A percentile compares a stretch with the other conserved stretches of the same genome.
These are phyloP conservation scores for Geotrupes spiniger DNA, from an alignment of 2,888 invertebrate genomes.

Conservation along the genomic window DNA sequence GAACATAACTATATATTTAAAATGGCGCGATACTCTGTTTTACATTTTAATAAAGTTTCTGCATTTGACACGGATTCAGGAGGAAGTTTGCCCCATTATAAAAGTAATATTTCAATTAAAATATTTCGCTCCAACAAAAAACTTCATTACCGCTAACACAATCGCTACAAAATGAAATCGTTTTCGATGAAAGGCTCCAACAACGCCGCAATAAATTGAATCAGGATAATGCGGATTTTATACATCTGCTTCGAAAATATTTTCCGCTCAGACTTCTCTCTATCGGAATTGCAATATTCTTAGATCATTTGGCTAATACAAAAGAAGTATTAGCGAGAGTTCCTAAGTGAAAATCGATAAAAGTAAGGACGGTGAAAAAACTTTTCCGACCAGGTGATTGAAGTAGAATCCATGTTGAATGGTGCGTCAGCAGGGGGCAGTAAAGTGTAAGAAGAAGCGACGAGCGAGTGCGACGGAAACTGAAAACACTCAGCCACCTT, in stretches of 20 bases:
- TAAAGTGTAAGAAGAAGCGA: conserved; percentile 5
- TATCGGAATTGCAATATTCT: conserved; percentile 1
- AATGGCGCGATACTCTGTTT: background rate
- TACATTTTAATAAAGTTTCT: background rate
- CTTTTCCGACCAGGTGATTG: conserved; percentile 4
- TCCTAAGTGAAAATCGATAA: conserved; percentile 15
- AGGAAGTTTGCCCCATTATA: background rate
- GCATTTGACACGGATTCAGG: background rate
- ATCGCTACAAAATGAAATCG: background rate
- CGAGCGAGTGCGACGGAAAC: conserved; percentile 4
- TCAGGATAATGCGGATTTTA: background rate
- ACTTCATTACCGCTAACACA: conserved; percentile 3
- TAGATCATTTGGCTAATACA: conserved; percentile 12
- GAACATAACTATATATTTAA: conserved; percentile 2
- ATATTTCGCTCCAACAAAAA: conserved; percentile 1
- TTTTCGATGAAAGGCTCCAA: background rate
- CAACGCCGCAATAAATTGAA: no score
- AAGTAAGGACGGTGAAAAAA: conserved; percentile 6
- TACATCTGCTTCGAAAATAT: conserved; percentile 1
- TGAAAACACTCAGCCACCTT: conserved; percentile 6
- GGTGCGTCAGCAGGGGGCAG: conserved; percentile 7
- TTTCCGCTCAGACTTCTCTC: background rate
- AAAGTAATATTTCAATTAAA: conserved; percentile 1
- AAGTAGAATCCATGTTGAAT: background rate
- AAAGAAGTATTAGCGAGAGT: conserved; percentile 13